Percentiles rank a stretch among this genome's conserved stretches.
Evolutionary conservation across 2,113 vertebrate genomes (phyloP).

Genomic region (Empidonax traillii): DNA sequence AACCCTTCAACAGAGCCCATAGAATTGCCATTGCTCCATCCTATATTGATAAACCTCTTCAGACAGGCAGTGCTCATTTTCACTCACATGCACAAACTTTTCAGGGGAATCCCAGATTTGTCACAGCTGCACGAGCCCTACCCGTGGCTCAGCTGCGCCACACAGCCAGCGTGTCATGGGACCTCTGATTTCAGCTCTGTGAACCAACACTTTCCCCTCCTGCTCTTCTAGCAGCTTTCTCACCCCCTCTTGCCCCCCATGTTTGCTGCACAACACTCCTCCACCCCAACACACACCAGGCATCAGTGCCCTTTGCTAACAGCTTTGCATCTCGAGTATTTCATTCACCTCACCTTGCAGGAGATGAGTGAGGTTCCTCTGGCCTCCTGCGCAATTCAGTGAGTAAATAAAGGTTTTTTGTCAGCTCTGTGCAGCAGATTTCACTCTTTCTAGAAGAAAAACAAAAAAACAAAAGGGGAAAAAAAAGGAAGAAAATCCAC

Average conservation of each 20-base stretch:
- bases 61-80: not conserved
- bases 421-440: not conserved
- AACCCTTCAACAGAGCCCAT: not conserved
- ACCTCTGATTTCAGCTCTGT: not conserved
- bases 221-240: not conserved
- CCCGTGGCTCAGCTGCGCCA: not conserved
- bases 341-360: accelerated
- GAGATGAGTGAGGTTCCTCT: not conserved
- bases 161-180: accelerated
- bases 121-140: not conserved
- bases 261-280: not conserved
- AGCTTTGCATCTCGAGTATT: not conserved
- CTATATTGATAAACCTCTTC: not conserved
- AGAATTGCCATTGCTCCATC: not conserved
- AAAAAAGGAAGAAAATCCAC: not conserved
- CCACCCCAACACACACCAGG: not conserved
- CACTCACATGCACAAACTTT: not conserved
- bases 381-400: not conserved
- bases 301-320: not conserved
- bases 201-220: not conserved
- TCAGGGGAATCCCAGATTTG: not conserved
- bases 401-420: not conserved
- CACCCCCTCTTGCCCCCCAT: accelerated
- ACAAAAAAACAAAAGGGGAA: not conserved
- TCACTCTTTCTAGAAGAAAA: not conserved